Evolutionary conservation across 2,113 vertebrate genomes (phyloP).

Genomic region (Thinocorus orbignyianus): DNA sequence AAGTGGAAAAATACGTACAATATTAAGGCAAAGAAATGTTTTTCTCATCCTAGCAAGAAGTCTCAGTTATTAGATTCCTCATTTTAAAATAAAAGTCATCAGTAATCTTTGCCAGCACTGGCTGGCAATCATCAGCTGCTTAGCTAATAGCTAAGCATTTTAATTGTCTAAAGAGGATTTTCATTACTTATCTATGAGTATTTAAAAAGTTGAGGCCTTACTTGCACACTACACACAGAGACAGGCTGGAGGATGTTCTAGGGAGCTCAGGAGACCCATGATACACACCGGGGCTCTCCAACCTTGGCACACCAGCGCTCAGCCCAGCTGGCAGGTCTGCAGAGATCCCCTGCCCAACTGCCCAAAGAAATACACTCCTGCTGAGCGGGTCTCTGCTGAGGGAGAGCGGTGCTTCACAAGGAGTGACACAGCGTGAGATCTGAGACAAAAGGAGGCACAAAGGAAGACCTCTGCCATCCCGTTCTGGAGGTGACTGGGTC

Average conservation of each 20-base stretch:
- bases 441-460: background rate
- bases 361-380: background rate
- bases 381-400: background rate
- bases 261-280: background rate
- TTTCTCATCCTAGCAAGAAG: slow-evolving; percentile 1
- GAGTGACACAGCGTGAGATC: background rate
- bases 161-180: background rate
- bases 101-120: background rate
- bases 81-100: background rate
- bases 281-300: background rate
- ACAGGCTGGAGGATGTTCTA: background rate
- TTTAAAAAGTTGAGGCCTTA: background rate
- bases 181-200: background rate
- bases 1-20: slow-evolving; percentile 10
- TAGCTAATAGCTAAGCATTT: background rate
- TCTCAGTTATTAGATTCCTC: background rate
- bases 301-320: accelerated
- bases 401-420: background rate
- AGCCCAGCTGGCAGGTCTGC: background rate
- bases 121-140: background rate
- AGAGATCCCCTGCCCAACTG: background rate
- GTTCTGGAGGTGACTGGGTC: accelerated
- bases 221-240: background rate
- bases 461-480: background rate
- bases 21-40: background rate